A percentile compares a stretch with the other conserved stretches of the same genome.
phyloP scores from a whole-genome alignment of 2,888 invertebrate species.

The Ganaspis brasiliensis region DNA sequence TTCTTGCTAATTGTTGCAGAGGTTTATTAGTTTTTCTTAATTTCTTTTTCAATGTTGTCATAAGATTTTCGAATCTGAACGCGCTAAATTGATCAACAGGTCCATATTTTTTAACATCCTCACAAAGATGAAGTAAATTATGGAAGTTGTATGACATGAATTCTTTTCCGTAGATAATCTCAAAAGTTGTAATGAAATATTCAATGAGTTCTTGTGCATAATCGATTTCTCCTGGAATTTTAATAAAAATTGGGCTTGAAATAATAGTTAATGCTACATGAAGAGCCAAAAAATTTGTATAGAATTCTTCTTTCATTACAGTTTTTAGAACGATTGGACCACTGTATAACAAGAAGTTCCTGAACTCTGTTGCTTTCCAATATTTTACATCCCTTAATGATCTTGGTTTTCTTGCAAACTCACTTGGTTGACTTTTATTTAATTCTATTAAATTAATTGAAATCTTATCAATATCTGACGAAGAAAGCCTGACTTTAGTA shows the following conservation, averaged over 20 bases:
- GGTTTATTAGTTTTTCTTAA: conserved; percentile 9
- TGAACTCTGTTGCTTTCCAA: conserved; percentile 61
- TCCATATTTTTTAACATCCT: conserved; percentile 11
- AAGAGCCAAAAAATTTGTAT: conserved; percentile 58
- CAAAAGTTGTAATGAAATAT: conserved; percentile 64
- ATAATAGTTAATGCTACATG: conserved; percentile 57
- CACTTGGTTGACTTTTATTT: not conserved
- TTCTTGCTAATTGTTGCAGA: conserved; percentile 8
- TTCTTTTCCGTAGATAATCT: conserved; percentile 64
- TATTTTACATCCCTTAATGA: conserved; percentile 47
- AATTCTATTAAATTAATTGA: conserved; percentile 39
- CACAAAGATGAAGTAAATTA: conserved; percentile 37
- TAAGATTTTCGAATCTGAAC: conserved; percentile 11
- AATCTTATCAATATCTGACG: conserved; percentile 9
- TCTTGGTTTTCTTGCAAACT: conserved; percentile 58
- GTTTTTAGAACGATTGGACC: conserved; percentile 59
- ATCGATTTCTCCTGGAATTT: conserved; percentile 19
- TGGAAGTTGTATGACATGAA: conserved; percentile 69
- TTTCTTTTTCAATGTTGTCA: conserved; percentile 1
- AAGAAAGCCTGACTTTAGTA: conserved; percentile 25
- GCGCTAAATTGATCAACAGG: not conserved
- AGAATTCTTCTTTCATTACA: conserved; percentile 47
- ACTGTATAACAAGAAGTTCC: conserved; percentile 60
- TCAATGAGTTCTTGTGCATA: conserved; percentile 27
- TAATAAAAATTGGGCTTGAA: not conserved